Conservation (phyloP, 2,113 vertebrate species). For the Pipra filicauda region DNA sequence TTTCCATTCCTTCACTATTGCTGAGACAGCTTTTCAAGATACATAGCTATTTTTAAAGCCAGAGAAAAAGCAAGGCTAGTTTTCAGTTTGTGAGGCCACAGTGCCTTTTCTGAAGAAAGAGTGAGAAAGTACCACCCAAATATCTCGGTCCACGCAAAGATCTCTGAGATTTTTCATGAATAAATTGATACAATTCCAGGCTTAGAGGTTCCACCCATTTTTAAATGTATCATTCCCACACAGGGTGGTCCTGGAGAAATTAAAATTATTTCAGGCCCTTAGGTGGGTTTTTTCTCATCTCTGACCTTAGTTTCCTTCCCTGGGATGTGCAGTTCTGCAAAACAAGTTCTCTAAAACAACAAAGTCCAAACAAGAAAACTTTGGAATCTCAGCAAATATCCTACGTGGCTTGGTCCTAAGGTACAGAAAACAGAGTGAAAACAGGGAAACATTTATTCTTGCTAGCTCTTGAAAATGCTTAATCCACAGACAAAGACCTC, state of each 20-base stretch:
- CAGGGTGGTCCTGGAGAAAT: constrained; percentile 25
- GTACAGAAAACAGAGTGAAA: constrained; percentile 10
- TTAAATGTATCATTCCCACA: constrained; percentile 4
- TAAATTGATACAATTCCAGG: constrained; percentile 32
- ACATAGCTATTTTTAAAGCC: background rate
- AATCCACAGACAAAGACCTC: background rate
- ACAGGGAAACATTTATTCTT: background rate
- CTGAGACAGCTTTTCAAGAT: constrained; percentile 47
- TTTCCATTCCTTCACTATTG: background rate
- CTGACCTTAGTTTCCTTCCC: constrained; percentile 26
- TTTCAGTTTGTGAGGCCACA: constrained; percentile 13
- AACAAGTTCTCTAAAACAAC: background rate
- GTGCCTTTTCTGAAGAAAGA: background rate
- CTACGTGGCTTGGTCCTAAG: background rate
- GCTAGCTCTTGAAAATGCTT: background rate
- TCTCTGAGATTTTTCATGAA: constrained; percentile 5
- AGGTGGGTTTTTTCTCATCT: constrained; percentile 9
- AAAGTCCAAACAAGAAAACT: background rate
- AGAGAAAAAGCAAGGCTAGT: background rate
- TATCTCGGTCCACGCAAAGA: background rate
- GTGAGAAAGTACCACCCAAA: constrained; percentile 18
- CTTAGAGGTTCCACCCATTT: constrained; percentile 27
- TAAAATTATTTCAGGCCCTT: constrained; percentile 3
- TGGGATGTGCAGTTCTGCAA: background rate
- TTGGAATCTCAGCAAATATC: background rate